Percentiles rank a stretch among this genome's conserved stretches.
Evolutionary conservation across 2,113 vertebrate species (phyloP).

Genomic region (Myiopsitta monachus): DNA sequence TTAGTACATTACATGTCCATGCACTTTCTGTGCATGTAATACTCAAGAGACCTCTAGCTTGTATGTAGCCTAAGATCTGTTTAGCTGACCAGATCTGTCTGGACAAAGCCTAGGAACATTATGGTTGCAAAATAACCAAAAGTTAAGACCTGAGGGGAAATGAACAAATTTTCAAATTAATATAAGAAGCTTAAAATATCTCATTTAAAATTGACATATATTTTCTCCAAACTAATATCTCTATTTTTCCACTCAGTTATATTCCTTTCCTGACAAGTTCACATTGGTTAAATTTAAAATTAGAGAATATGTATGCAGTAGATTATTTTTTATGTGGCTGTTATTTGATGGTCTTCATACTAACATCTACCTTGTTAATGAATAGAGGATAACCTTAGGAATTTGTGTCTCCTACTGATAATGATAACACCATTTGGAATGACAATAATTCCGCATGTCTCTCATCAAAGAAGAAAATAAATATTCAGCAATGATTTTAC

Average conservation of each 20-base stretch:
- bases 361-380: conserved; percentile 49
- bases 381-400: conserved; percentile 54
- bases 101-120: neutral
- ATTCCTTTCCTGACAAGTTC: neutral
- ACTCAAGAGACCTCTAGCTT: neutral
- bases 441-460: conserved; percentile 21
- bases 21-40: neutral
- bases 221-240: neutral
- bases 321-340: conserved; percentile 41
- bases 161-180: neutral
- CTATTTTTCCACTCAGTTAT: neutral
- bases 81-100: neutral
- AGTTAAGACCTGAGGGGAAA: neutral
- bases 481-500: conserved; percentile 46
- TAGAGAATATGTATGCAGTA: conserved; percentile 29
- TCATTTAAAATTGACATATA: conserved; percentile 4
- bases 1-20: neutral
- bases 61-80: neutral
- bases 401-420: conserved; percentile 16
- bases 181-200: neutral
- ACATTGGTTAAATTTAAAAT: conserved; percentile 32
- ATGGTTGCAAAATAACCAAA: neutral
- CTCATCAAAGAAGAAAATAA: conserved; percentile 40
- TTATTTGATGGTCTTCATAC: conserved; percentile 38
- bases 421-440: conserved; percentile 27